Evolutionary conservation across 2,113 vertebrate species (phyloP), one percentile per base, ranked within the genome.

Genomic region (Scomber japonicus): DNA sequence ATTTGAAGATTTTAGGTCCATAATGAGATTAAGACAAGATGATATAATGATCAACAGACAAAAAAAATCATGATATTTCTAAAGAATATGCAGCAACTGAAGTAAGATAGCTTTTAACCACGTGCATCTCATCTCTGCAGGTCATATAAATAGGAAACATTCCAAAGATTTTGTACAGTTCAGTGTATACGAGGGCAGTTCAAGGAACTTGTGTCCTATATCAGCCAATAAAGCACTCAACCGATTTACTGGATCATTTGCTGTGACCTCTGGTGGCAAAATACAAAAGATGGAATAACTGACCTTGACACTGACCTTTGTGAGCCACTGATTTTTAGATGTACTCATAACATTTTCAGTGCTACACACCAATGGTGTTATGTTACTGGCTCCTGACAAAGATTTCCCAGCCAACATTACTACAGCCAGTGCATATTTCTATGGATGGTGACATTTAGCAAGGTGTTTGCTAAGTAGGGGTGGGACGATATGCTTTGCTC

Each of bases 201-300:
- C 70, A 86, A 86, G 79, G 79, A 84, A 75, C 11, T 75, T 3
- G 8, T 75, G 73, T 79, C 77, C 80, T 75, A 57, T 49, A 83
- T 49, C 61, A 66, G 70, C 85, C 83, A 77, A 88, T 82, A 84
- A 88, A 86, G 71, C 81, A 80, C 75, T 84, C 75, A 84, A 75
- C 30, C 78, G 4, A 78, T 86, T 84, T 75, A 86, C 75, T 45
- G 72, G 81, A 69, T 82, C 68, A 45, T 76, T 84, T 55, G 50
- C 80, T 5, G 12, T 90, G 45, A 81, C 62, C 74, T 82, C 73
- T 55, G 67, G 59, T 27, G 67, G 75, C 60, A 75, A 80, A 78
- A 84, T 44, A 84, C 73, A 78, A 82, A 78, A 82, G 51, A 73
- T 48, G 40, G 50, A 82, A 80, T 48, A 65, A 30, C 51, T 75